Base-by-base conservation (phyloP, 2,113 vertebrate species). In the Dasyprocta punctata region DNA sequence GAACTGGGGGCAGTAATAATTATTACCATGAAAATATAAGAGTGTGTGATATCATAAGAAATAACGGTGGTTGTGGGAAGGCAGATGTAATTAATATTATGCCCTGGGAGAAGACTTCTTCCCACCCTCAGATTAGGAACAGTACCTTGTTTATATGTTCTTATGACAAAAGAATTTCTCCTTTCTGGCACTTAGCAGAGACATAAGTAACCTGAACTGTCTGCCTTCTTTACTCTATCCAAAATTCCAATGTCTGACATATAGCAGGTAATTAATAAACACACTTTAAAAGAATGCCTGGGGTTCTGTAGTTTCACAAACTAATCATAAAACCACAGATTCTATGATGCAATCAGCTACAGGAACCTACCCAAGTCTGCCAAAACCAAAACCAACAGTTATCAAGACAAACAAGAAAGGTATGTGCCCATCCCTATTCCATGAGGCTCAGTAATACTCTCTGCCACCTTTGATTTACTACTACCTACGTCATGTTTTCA, bases 311-410 rank as follows among this genome's bases (percentile, higher is more conserved):
- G 54, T 93, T 97, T 89, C 26, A 92, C 80, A 95, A 93, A 90
- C 54, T 60, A 69, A 84, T 91, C 58, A 91, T 36, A 96, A 84
- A 89, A 87, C 52, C 82, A 83, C 78, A 85, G 63, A 30, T 44
- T 36, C 52, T 30, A 20, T 80, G 78, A 90, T 67, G 6, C n/a
- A 60, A 90, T 83, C 58, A 47, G 54, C 47, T 86, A 94, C 44
- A 77, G 73, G 75, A 78, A 58, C 30, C 60, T 86, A 81, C 26
- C 22, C 22, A 96, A 41, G 38, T 90, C 71, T 82, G 16, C 69
- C 94, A 93, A 61, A 91, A 63, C 49, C n/a, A 63, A 95, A 93
- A 95, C 26, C 52, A 95, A 90, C 17, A 90, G 67, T 89, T 65
- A 92, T 75, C 78, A 84, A 77, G 26, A 94, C 63, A 86, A 86